Percentiles rank a stretch among this genome's conserved stretches.
Evolutionary conservation across 2,888 invertebrate species (phyloP).

Genomic region (Scaptomyza parva): DNA sequence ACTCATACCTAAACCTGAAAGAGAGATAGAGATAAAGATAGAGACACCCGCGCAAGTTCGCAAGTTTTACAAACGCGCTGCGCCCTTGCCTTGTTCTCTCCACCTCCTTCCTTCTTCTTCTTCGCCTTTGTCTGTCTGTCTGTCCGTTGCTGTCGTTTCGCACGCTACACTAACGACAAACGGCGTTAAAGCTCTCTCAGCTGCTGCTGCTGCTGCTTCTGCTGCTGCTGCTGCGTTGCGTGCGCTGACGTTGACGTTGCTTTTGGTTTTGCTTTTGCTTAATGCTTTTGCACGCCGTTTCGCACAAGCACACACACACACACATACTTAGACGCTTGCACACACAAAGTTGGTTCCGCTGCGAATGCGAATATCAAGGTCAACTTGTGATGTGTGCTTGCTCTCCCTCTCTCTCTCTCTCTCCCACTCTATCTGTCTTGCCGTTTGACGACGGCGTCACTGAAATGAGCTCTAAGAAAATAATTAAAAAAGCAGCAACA

Average conservation of each 20-base stretch:
- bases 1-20: background rate
- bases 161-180: slow-evolving; percentile 64
- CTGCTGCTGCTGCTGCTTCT: too few relatives aligned
- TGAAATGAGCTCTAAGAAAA: slow-evolving; percentile 74
- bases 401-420: slow-evolving; percentile 13
- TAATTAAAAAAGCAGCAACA: slow-evolving; percentile 70
- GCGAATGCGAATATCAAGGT: slow-evolving; percentile 83
- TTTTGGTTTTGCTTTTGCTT: slow-evolving; percentile 53
- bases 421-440: slow-evolving; percentile 19
- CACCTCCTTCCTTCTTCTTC: slow-evolving; percentile 3
- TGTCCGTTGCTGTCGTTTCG: slow-evolving; percentile 41
- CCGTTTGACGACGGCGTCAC: slow-evolving; percentile 16
- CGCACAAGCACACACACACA: slow-evolving; percentile 33
- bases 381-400: slow-evolving; percentile 73
- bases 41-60: slow-evolving; percentile 44
- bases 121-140: slow-evolving; percentile 7
- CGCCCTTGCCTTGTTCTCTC: slow-evolving; percentile 46
- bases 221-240: slow-evolving; percentile 63
- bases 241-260: slow-evolving; percentile 56
- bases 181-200: slow-evolving; percentile 57
- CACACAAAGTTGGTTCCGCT: slow-evolving; percentile 76
- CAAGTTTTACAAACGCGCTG: slow-evolving; percentile 49
- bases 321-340: slow-evolving; percentile 29
- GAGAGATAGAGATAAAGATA: background rate
- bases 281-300: slow-evolving; percentile 63